Base-by-base conservation (phyloP, 2,888 invertebrate species). In the Beris morrisii region DNA sequence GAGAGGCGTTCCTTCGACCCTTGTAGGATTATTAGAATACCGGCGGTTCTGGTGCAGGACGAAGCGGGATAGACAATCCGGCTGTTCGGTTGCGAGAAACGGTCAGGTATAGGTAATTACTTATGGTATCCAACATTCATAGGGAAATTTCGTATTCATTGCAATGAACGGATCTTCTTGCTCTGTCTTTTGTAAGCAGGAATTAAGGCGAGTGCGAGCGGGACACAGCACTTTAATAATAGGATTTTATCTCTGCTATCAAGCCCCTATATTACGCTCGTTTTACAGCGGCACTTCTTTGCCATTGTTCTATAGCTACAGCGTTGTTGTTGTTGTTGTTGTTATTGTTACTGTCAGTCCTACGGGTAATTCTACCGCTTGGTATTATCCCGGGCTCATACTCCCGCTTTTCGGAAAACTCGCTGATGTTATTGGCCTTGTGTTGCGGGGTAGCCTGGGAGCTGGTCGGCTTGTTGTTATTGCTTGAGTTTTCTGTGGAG, bases 231-330 rank as follows among this genome's bases (percentile, higher is more conserved):
- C 77, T 78, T 78, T 78, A 79, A 79, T 79, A 79, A 79, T 79
- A 75, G 77, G 79, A 78, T 78, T 79, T 79, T 79, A 78, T 78
- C 78, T 76, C 77, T 75, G 78, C 78, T 77, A 78, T 78, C 79
- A 79, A 78, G 77, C 70, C 66, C 56, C 68, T 70, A 72, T 71
- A 72, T 73, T 71, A 67, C 67, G 58, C 66, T 69, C 66, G 66
- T 67, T 69, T 69, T 67, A 67, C 63, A 61, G 61, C 61, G 61
- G 61, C 61, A 61, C 61, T 61, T 61, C 50, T 50, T 61, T 61
- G 61, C 50, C 31, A 13, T 28, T 54, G 5, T 15, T 7, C 7
- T 28, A 50, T 5, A 9, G 31, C 7, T 28, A 50, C n/a, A 9
- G 31, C 32, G 28, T 5, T 45, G 45, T 30, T 15, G 22, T 45